Conservation (phyloP, 2,113 vertebrate genomes). For the Cichladusa arquata region DNA sequence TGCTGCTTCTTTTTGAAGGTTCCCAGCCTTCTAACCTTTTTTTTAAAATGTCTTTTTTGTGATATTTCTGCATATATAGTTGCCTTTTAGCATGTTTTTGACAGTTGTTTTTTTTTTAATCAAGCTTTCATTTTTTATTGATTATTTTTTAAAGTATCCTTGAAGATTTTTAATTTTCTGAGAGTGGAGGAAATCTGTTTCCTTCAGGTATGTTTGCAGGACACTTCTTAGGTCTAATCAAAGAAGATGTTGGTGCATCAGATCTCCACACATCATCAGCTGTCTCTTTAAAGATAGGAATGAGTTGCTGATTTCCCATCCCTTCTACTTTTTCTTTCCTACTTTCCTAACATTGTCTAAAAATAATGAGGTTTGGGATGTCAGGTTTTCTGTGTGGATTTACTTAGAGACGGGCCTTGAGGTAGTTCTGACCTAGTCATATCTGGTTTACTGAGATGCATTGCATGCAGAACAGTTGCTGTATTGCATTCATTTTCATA, state of each 20-base stretch:
- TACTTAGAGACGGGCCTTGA: not conserved
- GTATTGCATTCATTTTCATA: not conserved
- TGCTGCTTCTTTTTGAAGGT: not conserved
- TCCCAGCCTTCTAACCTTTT: not conserved
- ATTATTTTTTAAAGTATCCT: not conserved
- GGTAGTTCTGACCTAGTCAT: not conserved
- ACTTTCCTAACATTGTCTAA: not conserved
- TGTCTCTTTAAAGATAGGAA: not conserved
- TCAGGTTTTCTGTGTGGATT: not conserved
- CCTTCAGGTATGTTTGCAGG: not conserved
- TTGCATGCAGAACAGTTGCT: not conserved
- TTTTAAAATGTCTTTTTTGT: not conserved
- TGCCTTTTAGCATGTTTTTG: not conserved
- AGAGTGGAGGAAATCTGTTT: not conserved
- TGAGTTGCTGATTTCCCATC: not conserved
- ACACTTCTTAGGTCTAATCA: not conserved
- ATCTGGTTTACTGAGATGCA: not conserved
- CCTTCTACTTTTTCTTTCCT: not conserved
- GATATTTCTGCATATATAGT: not conserved
- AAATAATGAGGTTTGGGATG: not conserved
- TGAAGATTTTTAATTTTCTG: slow-evolving; percentile 23
- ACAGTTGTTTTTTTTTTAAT: not conserved
- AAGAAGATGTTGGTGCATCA: not conserved
- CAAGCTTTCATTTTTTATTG: not conserved
- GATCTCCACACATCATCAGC: not conserved